Conservation (phyloP, 2,797 vertebrate species). For the Manis javanica region DNA sequence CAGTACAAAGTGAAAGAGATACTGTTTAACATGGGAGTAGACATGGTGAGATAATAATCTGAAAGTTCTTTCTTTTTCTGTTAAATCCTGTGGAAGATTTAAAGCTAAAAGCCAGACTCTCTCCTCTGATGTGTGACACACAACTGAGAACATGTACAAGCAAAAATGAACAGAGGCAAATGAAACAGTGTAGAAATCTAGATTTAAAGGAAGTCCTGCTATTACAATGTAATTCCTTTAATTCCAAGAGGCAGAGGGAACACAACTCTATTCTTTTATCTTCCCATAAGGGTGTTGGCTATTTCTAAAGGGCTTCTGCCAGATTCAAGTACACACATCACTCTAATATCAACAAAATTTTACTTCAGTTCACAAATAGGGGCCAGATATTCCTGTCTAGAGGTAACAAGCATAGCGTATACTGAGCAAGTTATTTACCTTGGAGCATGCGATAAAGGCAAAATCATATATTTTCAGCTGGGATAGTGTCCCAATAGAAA, state of each 20-base stretch:
- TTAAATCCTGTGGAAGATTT: background rate
- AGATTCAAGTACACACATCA: background rate
- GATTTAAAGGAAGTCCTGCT: background rate
- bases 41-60: background rate
- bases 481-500: background rate
- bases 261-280: background rate
- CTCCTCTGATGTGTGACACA: background rate
- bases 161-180: background rate
- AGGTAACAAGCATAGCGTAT: background rate
- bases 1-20: background rate
- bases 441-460: background rate
- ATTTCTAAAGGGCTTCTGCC: background rate
- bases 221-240: background rate
- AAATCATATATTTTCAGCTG: background rate
- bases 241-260: background rate
- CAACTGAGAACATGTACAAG: background rate
- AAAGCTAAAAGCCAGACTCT: background rate
- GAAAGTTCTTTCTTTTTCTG: background rate
- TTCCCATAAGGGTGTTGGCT: background rate
- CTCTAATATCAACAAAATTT: background rate
- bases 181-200: background rate
- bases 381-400: background rate
- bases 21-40: background rate
- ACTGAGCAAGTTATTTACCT: background rate
- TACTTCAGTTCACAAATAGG: background rate